Percentiles rank a stretch among this genome's conserved stretches.
Conservation (phyloP, 37 sponge, comb jelly and placozoan species). For the Oscarella lobularis region DNA sequence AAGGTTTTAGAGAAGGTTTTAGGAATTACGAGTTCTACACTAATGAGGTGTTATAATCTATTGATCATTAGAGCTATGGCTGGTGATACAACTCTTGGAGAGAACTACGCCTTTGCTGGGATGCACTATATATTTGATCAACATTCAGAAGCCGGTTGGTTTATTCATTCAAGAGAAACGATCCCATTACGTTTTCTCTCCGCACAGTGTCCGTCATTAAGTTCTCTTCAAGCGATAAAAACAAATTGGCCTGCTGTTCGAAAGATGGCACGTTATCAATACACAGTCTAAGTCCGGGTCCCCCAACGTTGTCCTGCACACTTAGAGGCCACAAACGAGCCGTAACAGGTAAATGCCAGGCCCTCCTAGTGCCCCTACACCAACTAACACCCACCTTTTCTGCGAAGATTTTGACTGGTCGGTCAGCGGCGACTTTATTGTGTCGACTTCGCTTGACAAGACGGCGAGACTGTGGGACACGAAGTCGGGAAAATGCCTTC, state of each 20-base stretch:
- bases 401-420: slow-evolving; percentile 80
- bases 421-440: slow-evolving; percentile 54
- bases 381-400: background rate
- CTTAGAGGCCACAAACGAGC: slow-evolving; percentile 53
- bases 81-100: slow-evolving; percentile 44
- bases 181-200: background rate
- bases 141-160: slow-evolving; percentile 50
- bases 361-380: too few species aligned
- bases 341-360: slow-evolving; percentile 44
- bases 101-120: slow-evolving; percentile 76
- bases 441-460: slow-evolving; percentile 68
- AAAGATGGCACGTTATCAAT: slow-evolving; percentile 70
- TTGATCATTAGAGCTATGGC: slow-evolving; percentile 50
- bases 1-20: too few species aligned
- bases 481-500: slow-evolving; percentile 39
- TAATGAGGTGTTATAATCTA: background rate
- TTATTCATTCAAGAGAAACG: background rate
- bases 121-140: slow-evolving; percentile 81
- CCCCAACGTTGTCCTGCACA: slow-evolving; percentile 43
- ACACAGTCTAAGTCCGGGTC: slow-evolving; percentile 36
- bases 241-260: slow-evolving; percentile 53
- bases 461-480: slow-evolving; percentile 72
- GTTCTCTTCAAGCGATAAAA: slow-evolving; percentile 71
- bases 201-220: slow-evolving; percentile 35
- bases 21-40: too few species aligned